A percentile compares a stretch with the other conserved stretches of the same genome.
phyloP scores from a whole-genome alignment of 2,797 vertebrate genomes.

The Anabacerthia variegaticeps region DNA sequence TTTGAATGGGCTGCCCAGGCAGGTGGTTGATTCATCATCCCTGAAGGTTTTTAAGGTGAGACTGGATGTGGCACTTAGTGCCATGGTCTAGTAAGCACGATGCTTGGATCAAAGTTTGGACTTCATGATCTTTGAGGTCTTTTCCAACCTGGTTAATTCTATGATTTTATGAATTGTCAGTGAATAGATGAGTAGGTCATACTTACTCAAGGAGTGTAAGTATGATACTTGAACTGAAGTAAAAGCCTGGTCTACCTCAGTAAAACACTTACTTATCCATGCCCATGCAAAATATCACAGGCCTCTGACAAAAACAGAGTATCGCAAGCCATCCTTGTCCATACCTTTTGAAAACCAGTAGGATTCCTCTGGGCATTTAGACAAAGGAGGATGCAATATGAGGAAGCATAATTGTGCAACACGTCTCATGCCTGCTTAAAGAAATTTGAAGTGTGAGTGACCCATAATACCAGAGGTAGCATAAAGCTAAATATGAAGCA shows the following conservation, averaged over 20 bases:
- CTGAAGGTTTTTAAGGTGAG: too few species aligned
- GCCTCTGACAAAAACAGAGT: not conserved
- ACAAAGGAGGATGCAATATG: not conserved
- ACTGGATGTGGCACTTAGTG: too few species aligned
- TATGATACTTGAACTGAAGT: not conserved
- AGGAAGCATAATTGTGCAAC: not conserved
- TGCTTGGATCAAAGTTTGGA: too few species aligned
- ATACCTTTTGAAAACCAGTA: not conserved
- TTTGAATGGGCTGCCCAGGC: too few species aligned
- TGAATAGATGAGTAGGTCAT: not conserved
- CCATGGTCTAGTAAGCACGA: too few species aligned
- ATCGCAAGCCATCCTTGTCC: not conserved
- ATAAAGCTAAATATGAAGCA: not conserved
- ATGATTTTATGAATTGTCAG: not conserved
- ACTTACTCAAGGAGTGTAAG: not conserved
- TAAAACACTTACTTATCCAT: not conserved
- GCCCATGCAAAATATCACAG: not conserved
- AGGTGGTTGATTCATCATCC: too few species aligned
- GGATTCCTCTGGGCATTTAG: not conserved
- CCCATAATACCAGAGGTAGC: not conserved
- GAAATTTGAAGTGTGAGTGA: not conserved
- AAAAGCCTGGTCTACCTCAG: not conserved
- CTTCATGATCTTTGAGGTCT: too few species aligned
- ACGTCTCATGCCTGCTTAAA: not conserved
- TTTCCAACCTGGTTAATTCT: too few species aligned